Evolutionary conservation across 2,888 invertebrate species (phyloP).

Genomic region (Tinea pellionella): DNA sequence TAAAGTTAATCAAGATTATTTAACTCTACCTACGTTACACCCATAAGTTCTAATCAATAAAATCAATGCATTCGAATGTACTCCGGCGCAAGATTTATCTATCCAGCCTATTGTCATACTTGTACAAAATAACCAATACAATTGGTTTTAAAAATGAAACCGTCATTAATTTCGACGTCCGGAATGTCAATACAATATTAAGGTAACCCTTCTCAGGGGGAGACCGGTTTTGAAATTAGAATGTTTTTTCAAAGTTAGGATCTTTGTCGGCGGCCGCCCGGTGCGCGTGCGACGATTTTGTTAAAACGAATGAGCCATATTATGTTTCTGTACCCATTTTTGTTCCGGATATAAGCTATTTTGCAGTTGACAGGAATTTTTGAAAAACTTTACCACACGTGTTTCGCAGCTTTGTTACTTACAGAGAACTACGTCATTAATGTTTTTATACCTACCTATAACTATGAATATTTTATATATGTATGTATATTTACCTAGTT

Average conservation of each 20-base stretch:
- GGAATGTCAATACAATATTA: conserved; percentile 13
- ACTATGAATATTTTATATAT: too few species aligned
- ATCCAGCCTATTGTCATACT: background rate
- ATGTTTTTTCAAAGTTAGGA: conserved; percentile 43
- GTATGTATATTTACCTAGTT: too few species aligned
- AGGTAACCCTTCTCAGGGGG: conserved; percentile 45
- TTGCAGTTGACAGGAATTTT: conserved; percentile 19
- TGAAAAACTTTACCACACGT: background rate
- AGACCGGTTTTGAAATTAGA: conserved; percentile 67
- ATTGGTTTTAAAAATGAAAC: conserved; percentile 1
- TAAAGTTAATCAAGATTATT: background rate
- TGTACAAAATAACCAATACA: conserved; percentile 7
- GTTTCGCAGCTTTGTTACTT: background rate
- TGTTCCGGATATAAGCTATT: conserved; percentile 43
- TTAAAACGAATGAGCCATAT: conserved; percentile 65
- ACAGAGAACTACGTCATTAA: background rate
- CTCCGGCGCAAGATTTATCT: conserved; percentile 3
- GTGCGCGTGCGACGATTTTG: conserved; percentile 65
- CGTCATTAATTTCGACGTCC: conserved; percentile 12
- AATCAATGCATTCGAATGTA: background rate
- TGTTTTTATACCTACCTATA: too few species aligned
- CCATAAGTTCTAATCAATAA: background rate
- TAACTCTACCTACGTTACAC: background rate
- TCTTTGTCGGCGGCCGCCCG: conserved; percentile 64
- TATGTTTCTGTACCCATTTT: conserved; percentile 52